These are phyloP conservation scores for Lophura nycthemera DNA, from an alignment of 2,113 vertebrate species.

Conservation along the genomic window DNA sequence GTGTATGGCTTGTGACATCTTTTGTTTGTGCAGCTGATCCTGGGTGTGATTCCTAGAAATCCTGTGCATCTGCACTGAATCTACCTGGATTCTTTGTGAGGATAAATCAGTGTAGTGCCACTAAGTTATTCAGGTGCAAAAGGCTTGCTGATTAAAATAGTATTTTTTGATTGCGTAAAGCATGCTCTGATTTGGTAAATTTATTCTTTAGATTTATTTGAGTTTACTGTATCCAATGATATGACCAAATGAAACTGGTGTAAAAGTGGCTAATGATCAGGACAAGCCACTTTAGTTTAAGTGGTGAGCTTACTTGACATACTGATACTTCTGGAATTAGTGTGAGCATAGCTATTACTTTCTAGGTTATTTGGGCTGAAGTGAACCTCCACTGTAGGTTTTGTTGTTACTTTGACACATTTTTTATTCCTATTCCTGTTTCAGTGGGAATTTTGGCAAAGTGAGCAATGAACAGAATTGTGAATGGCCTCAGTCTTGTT, in stretches of 20 bases:
- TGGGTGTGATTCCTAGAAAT: neutral
- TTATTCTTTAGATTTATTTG: neutral
- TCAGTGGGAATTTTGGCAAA: neutral
- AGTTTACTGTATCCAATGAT: neutral
- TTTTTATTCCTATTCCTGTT: neutral
- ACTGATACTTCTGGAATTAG: neutral
- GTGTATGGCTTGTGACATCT: slow-evolving; percentile 22
- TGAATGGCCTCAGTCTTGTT: neutral
- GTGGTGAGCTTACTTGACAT: neutral
- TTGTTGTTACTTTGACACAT: neutral
- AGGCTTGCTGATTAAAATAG: neutral
- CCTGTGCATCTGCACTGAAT: neutral
- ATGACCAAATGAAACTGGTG: neutral
- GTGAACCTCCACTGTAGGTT: neutral
- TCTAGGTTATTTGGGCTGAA: neutral
- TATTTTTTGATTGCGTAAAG: neutral
- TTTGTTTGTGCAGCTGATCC: slow-evolving; percentile 8
- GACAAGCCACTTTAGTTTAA: neutral
- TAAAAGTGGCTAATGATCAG: neutral
- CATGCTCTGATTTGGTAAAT: neutral
- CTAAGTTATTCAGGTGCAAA: neutral
- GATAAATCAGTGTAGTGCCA: rapidly evolving
- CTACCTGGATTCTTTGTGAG: neutral
- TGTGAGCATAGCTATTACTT: neutral
- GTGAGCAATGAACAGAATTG: neutral